phyloP scores from a whole-genome alignment of 2,888 invertebrate genomes.

The Drosophila atroscutellata region DNA sequence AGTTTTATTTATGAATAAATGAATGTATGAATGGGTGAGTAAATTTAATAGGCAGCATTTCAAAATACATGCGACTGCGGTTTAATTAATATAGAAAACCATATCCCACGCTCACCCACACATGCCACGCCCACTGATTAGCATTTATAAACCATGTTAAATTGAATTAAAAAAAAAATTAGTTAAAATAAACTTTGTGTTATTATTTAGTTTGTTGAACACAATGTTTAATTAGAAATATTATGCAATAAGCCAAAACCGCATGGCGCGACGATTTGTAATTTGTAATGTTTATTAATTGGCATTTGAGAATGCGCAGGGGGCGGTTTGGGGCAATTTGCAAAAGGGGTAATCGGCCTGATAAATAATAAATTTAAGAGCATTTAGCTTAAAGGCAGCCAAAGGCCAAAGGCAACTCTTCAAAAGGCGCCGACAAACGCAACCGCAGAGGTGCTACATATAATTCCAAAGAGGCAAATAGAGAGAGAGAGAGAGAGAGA shows the following conservation, averaged over 20 bases:
- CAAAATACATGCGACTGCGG: slow-evolving; percentile 48
- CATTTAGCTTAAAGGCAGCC: neutral
- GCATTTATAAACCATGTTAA: slow-evolving; percentile 39
- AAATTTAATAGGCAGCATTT: slow-evolving; percentile 1
- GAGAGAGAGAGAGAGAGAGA: neutral
- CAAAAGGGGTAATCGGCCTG: neutral
- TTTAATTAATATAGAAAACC: slow-evolving; percentile 57
- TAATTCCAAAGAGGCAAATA: slow-evolving; percentile 29
- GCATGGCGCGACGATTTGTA: slow-evolving; percentile 56
- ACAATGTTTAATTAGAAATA: slow-evolving; percentile 64
- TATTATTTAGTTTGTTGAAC: slow-evolving; percentile 31
- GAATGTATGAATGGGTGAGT: slow-evolving; percentile 10
- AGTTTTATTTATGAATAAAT: slow-evolving; percentile 15
- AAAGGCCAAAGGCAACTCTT: neutral
- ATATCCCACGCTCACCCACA: slow-evolving; percentile 12
- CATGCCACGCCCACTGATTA: slow-evolving; percentile 41
- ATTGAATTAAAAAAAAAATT: neutral
- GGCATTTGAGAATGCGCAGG: slow-evolving; percentile 6
- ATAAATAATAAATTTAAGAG: slow-evolving; percentile 4
- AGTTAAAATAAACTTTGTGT: neutral
- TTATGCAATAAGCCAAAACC: slow-evolving; percentile 48
- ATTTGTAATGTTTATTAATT: slow-evolving; percentile 65
- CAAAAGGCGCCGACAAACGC: slow-evolving; percentile 25
- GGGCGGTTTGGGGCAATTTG: neutral
- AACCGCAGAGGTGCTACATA: slow-evolving; percentile 39